Percentiles rank a stretch among this genome's conserved stretches.
Conservation (phyloP, 2,888 invertebrate species). For the Gerris lacustris region DNA sequence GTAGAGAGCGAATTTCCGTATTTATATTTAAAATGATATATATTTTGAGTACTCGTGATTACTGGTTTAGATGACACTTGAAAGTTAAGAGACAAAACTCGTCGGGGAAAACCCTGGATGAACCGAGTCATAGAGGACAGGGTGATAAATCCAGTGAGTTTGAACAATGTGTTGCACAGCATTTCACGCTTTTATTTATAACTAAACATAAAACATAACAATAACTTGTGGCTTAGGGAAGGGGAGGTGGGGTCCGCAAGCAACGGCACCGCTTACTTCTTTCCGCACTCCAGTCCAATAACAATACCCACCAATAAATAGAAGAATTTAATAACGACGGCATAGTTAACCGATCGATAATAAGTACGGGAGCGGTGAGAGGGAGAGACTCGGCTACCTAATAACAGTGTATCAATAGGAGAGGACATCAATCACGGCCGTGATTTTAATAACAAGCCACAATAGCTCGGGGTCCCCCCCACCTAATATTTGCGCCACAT, state of each 20-base stretch:
- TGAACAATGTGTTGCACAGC: background rate
- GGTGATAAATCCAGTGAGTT: too few relatives aligned
- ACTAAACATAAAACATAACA: background rate
- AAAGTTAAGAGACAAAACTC: too few relatives aligned
- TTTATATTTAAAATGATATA: too few relatives aligned
- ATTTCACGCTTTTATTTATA: background rate
- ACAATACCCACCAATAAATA: constrained; percentile 1
- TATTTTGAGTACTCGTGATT: too few relatives aligned
- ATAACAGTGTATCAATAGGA: constrained; percentile 9
- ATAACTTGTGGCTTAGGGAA: background rate
- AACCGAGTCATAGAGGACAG: too few relatives aligned
- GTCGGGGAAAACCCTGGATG: too few relatives aligned
- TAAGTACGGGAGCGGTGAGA: background rate
- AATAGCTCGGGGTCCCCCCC: constrained; percentile 18
- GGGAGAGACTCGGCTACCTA: background rate
- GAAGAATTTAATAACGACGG: constrained; percentile 10
- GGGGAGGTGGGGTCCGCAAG: background rate
- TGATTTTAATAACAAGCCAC: constrained; percentile 27
- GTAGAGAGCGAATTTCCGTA: too few relatives aligned
- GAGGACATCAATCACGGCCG: constrained; percentile 25
- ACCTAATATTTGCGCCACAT: constrained; percentile 27
- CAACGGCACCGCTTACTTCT: background rate
- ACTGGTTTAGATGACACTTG: too few relatives aligned
- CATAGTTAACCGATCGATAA: constrained; percentile 5
- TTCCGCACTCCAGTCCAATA: background rate